Evolutionary conservation across 2,888 invertebrate species (phyloP), one percentile per base, ranked within the genome.

Genomic region (Yponomeuta malinellus): DNA sequence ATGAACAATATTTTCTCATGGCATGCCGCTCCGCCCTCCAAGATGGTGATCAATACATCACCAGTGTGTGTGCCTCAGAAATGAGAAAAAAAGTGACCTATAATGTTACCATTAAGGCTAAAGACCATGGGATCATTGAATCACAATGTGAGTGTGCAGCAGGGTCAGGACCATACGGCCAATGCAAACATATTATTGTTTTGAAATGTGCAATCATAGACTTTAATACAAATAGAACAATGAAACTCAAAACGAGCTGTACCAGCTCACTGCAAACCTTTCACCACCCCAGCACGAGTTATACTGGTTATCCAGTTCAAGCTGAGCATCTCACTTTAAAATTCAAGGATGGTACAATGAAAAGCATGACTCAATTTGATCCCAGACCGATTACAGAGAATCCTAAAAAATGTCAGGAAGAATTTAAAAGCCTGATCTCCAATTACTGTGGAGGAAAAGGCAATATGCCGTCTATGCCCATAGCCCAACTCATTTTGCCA

Each of bases 71-170:
- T 43, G 43, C 43, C 43, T 43, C 63, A 63, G 63, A 63, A 63
- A 63, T 63, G 63, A 63, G 15, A 63, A 63, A 63, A 63, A 23
- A n/a, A n/a, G 23, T 63, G n/a, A 23, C 6, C n/a, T 63, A 63
- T 23, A 63, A 63, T 63, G 63, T 63, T 6, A 23, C 23, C 23
- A 23, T 63, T n/a, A 43, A 43, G 1, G 43, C 43, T 5, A 43
- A 76, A 64, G 71, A 70, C 66, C 74, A 73, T 68, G 4, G 8
- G 5, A 23, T 63, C n/a, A 6, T 63, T 5, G 63, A 63, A 63
- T 4, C 63, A 63, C 63, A 63, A 63, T 63, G 63, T 63, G 63
- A 63, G 23, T 63, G 23, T 63, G 63, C 63, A 63, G 63, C 63
- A 23, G 63, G 63, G 23, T 23, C 23, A 9, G 63, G 63, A 8